Evolutionary conservation across 2,797 vertebrate species (phyloP).

Genomic region (Gymnopithys bicolor): DNA sequence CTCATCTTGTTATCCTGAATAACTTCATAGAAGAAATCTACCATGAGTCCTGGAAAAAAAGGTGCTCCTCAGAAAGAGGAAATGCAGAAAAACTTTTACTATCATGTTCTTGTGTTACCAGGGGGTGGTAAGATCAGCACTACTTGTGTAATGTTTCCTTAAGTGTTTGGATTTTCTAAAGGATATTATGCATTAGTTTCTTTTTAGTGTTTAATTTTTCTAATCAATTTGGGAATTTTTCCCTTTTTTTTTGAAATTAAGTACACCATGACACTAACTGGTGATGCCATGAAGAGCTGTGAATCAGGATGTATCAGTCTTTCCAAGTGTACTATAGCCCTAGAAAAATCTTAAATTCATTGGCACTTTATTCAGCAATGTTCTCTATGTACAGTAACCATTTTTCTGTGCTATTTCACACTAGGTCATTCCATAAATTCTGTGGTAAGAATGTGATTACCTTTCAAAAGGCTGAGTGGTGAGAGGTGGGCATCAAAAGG

Average conservation of each 20-base stretch:
- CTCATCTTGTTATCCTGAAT: background rate
- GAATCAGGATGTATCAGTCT: background rate
- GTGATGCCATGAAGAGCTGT: background rate
- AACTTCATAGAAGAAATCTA: background rate
- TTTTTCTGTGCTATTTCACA: conserved; percentile 15
- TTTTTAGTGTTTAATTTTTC: background rate
- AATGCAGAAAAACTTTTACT: background rate
- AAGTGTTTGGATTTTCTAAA: background rate
- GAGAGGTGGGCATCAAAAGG: conserved; percentile 87
- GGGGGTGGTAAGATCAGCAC: background rate
- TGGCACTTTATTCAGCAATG: background rate
- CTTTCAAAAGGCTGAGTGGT: conserved; percentile 74
- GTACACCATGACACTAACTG: no score
- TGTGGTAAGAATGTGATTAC: conserved; percentile 82
- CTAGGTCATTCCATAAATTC: conserved; percentile 85
- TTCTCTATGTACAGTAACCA: background rate
- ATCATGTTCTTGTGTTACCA: accelerated
- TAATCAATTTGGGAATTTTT: background rate
- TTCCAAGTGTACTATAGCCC: background rate
- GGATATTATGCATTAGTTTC: background rate
- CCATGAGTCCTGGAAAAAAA: background rate
- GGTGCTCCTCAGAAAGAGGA: background rate
- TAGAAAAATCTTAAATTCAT: background rate
- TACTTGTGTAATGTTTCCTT: background rate
- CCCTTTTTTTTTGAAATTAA: background rate